Base-by-base conservation (phyloP, 92 coral and sea anemone species). In the Ricordea florida region DNA sequence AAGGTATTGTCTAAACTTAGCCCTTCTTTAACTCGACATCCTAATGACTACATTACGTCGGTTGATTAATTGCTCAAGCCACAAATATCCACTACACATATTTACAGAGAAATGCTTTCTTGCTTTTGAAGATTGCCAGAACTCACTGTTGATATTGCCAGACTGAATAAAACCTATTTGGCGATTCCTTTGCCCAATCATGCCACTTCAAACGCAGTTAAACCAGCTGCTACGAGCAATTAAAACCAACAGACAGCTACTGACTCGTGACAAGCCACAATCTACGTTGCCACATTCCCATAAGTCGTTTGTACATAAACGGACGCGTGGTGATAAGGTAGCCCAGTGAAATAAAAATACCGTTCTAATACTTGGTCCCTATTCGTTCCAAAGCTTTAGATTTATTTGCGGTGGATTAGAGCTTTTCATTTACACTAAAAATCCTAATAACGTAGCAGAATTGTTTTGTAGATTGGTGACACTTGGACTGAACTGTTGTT, bases 371-470 rank as follows among this genome's bases (percentile, higher is more conserved):
- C 65, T 52, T 49, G 27, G 20, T 40, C 77, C 66, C 51, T 35
- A 55, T 70, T 53, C 77, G 77, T 41, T 70, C 48, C 46, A 38
- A 64, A 72, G 67, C 76, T 75, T 71, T 34, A 38, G 63, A 42
- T 41, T 35, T 71, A 73, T 78, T 85, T 85, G 86, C 76, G 66
- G 47, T 62, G 82, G 86, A 85, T 79, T 85, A 78, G 62, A 63
- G 25, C 16, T 25, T 49, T 70, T 74, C 86, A 64, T 79, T 69
- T 65, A 53, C 60, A 29, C 80, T 72, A 55, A 55, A 79, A 85
- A 70, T 61, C 86, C 66, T 70, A 64, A 79, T 64, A 85, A 66
- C 65, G 57, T 16, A 76, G 65, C 85, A 53, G 44, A 46, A 57
- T 56, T 61, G 57, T 46, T 59, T 24, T 70, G 18, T 51, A 37